These are phyloP conservation scores for Silurus glanis DNA, from an alignment of 2,113 vertebrate genomes.

Conservation along the genomic window DNA sequence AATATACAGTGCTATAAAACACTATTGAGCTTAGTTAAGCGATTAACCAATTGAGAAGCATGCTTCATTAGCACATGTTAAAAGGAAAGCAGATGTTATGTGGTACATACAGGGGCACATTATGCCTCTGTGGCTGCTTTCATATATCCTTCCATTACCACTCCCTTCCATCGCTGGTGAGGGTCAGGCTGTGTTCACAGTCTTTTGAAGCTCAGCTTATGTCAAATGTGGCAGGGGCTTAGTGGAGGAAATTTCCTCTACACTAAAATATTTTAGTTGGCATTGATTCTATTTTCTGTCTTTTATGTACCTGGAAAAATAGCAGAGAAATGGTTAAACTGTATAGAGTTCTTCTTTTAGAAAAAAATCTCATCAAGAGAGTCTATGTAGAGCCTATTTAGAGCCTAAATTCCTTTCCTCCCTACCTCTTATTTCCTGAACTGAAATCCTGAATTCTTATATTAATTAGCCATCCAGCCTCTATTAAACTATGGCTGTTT, in stretches of 20 bases:
- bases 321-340: not conserved
- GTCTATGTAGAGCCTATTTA: not conserved
- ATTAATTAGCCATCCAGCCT: not conserved
- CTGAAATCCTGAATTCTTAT: slow-evolving; percentile 1
- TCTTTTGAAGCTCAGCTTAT: slow-evolving; percentile 56
- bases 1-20: not conserved
- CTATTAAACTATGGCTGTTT: not conserved
- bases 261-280: slow-evolving; percentile 5
- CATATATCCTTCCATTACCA: slow-evolving; percentile 53
- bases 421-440: not conserved
- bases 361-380: not conserved
- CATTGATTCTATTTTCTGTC: slow-evolving; percentile 54
- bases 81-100: slow-evolving; percentile 47
- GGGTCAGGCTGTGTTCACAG: slow-evolving; percentile 51
- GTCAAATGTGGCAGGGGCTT: slow-evolving; percentile 22
- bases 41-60: slow-evolving; percentile 23
- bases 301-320: not conserved
- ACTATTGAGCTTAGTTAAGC: slow-evolving; percentile 16
- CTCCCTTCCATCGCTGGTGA: slow-evolving; percentile 50
- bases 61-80: slow-evolving; percentile 28
- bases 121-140: slow-evolving; percentile 47
- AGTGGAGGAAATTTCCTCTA: slow-evolving; percentile 19
- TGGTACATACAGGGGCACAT: slow-evolving; percentile 56
- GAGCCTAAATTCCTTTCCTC: not conserved
- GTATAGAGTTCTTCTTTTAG: not conserved